These are phyloP conservation scores for Drosophila triauraria DNA, from an alignment of 1,140 invertebrate species.

Conservation along the genomic window DNA sequence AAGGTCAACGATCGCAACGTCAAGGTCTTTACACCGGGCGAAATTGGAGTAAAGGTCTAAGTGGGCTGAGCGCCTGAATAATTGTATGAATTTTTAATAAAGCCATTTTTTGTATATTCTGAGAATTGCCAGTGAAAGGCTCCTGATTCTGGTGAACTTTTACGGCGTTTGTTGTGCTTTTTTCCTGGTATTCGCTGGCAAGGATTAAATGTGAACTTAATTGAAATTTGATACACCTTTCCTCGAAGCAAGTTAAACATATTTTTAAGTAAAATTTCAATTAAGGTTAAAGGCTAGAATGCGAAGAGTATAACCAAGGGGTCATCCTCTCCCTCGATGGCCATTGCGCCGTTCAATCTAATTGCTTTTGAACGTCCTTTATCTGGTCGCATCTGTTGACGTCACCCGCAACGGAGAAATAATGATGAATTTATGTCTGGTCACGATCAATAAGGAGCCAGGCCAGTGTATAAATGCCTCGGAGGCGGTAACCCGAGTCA, in stretches of 20 bases:
- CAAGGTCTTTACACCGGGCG: slow-evolving; percentile 89
- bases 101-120: slow-evolving; percentile 73
- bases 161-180: neutral
- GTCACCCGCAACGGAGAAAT: slow-evolving; percentile 50
- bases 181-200: neutral
- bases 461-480: slow-evolving; percentile 47
- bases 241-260: too few relatives aligned
- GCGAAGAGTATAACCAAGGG: neutral
- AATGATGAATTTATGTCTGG: slow-evolving; percentile 80
- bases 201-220: neutral
- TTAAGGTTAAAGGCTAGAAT: neutral
- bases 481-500: slow-evolving; percentile 41
- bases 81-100: slow-evolving; percentile 68
- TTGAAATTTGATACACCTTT: too few relatives aligned
- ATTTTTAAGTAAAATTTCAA: neutral
- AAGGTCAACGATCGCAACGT: slow-evolving; percentile 90
- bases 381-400: slow-evolving; percentile 61
- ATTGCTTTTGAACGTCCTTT: slow-evolving; percentile 33
- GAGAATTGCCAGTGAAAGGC: slow-evolving; percentile 9
- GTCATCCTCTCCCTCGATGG: slow-evolving; percentile 14
- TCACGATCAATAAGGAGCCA: slow-evolving; percentile 63
- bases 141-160: neutral
- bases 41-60: slow-evolving; percentile 77
- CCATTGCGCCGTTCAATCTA: slow-evolving; percentile 33
- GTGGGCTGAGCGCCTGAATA: neutral